Base-by-base conservation (phyloP, 2,888 invertebrate genomes). In the Apocheima hispidaria region DNA sequence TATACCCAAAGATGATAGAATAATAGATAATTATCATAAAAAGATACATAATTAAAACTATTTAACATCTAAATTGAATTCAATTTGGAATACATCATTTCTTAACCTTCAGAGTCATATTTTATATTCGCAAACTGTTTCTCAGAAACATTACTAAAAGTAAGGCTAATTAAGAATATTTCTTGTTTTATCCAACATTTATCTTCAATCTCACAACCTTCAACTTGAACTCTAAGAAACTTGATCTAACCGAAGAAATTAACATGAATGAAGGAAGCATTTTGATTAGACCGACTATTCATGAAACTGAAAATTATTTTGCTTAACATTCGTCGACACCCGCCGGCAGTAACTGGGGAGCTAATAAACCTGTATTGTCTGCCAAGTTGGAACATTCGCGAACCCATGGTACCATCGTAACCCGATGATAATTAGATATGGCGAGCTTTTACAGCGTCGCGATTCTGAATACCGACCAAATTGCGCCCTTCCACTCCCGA, bases 361-460 rank as follows among this genome's bases (percentile, higher is more conserved):
- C 70, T 77, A 81, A 81, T 80, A 79, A 75, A 64, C 59, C 59
- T 51, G 69, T 71, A 73, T 74, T 75, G 74, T 76, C 72, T 75
- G 68, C 71, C 65, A 73, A 72, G 70, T 69, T 63, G 68, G 73
- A 79, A 78, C 75, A 77, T 80, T 82, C 76, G 76, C 74, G 77
- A 74, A 75, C 78, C 78, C 74, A 52, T 62, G 56, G 61, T 57
- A 62, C 33, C 48, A 41, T 48, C 51, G 84, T 83, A 84, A 83
- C 83, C 83, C 87, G 81, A 88, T 83, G 83, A 86, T 92, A 92
- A 92, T 92, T 92, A 92, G 90, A 91, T 91, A 90, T 83, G 89
- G 88, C 92, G 89, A 84, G 91, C 91, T 92, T 91, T 92, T 90
- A 90, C 90, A 88, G 86, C 79, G 83, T 73, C 83, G 82, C 85